Evolutionary conservation across 2,797 vertebrate species (phyloP).

Genomic region (Notolepis coatsorum): DNA sequence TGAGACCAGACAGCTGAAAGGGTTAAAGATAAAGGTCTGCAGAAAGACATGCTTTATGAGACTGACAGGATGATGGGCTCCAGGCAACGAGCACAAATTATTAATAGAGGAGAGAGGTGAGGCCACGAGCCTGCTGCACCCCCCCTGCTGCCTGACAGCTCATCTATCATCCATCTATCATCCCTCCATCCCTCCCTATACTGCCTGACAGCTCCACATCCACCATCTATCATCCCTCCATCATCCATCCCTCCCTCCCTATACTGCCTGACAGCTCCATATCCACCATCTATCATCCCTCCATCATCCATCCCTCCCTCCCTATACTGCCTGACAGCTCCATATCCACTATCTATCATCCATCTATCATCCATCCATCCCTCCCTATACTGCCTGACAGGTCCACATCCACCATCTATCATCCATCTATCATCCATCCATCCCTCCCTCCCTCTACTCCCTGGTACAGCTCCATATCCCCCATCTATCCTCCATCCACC

Average conservation of each 20-base stretch:
- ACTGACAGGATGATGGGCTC: constrained; percentile 24
- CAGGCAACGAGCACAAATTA: constrained; percentile 24
- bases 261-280: too few relatives aligned
- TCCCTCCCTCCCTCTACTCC: background rate
- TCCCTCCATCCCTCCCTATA: background rate
- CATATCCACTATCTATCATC: too few relatives aligned
- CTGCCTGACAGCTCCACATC: constrained; percentile 18
- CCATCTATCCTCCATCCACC: background rate
- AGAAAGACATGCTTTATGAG: background rate
- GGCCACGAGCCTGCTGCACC: background rate
- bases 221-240: too few relatives aligned
- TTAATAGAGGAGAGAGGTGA: constrained; percentile 4
- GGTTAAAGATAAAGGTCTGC: background rate
- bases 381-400: constrained; percentile 11
- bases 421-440: too few relatives aligned
- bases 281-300: too few relatives aligned
- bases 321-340: too few relatives aligned
- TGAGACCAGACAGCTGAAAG: background rate
- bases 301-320: too few relatives aligned
- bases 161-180: too few relatives aligned
- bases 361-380: too few relatives aligned
- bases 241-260: too few relatives aligned
- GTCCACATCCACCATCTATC: too few relatives aligned
- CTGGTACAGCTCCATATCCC: constrained; percentile 10
- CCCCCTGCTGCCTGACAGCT: background rate